A percentile compares a stretch with the other conserved stretches of the same genome.
phyloP scores from a whole-genome alignment of 2,797 vertebrate species.

The Centropyge bicolor region DNA sequence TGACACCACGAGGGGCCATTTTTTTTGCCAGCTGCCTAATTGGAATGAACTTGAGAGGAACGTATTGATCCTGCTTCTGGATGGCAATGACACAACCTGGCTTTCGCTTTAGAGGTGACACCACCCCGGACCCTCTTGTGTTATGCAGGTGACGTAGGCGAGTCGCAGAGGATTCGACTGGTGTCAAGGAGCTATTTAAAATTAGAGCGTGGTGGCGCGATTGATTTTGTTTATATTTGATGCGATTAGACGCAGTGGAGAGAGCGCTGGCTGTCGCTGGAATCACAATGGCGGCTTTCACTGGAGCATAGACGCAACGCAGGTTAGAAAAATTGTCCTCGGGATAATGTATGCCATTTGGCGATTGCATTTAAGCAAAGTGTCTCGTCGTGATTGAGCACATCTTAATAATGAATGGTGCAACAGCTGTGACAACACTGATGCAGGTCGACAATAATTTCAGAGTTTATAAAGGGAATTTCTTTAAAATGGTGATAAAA shows the following conservation, averaged over 20 bases:
- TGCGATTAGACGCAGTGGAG: slow-evolving; percentile 67
- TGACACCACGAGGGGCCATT: slow-evolving; percentile 66
- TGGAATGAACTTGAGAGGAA: slow-evolving; percentile 83
- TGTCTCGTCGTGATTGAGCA: slow-evolving; percentile 58
- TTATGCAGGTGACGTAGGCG: slow-evolving; percentile 64
- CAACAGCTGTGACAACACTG: neutral
- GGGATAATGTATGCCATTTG: slow-evolving; percentile 70
- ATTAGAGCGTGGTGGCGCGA: slow-evolving; percentile 52
- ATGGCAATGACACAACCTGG: slow-evolving; percentile 75
- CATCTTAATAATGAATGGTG: slow-evolving; percentile 52
- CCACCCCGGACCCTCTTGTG: slow-evolving; percentile 57
- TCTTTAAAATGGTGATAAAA: neutral
- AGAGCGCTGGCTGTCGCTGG: slow-evolving; percentile 45
- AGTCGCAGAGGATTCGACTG: slow-evolving; percentile 54
- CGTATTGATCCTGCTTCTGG: slow-evolving; percentile 74
- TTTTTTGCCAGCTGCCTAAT: slow-evolving; percentile 76
- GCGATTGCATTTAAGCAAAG: slow-evolving; percentile 68
- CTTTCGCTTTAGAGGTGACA: slow-evolving; percentile 78
- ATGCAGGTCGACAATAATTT: neutral
- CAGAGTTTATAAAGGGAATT: neutral
- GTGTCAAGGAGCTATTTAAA: slow-evolving; percentile 75
- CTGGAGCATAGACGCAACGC: slow-evolving; percentile 11
- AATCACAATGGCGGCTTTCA: slow-evolving; percentile 61
- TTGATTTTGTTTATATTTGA: slow-evolving; percentile 74
- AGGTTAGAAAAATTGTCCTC: slow-evolving; percentile 62